Evolutionary conservation across 92 coral and sea anemone genomes (phyloP).

Genomic region (Paragorgia papillata): DNA sequence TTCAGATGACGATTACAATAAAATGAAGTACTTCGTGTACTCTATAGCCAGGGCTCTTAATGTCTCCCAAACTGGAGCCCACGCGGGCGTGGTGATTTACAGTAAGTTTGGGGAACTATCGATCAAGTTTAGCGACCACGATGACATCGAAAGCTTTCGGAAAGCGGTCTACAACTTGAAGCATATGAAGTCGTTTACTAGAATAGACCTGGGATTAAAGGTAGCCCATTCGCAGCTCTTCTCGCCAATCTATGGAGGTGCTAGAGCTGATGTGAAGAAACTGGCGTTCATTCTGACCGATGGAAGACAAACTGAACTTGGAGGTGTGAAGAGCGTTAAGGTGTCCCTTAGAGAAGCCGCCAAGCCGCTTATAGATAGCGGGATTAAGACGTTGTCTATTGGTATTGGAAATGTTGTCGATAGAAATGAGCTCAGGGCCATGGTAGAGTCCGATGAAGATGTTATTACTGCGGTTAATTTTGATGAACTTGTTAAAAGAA

Average conservation of each 20-base stretch:
- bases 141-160: constrained; percentile 8
- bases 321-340: constrained; percentile 48
- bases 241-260: constrained; percentile 27
- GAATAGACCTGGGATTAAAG: constrained; percentile 27
- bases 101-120: constrained; percentile 36
- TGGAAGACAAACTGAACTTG: constrained; percentile 65
- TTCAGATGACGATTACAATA: constrained; percentile 29
- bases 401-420: constrained; percentile 60
- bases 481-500: constrained; percentile 64
- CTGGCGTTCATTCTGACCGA: constrained; percentile 68
- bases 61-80: constrained; percentile 33
- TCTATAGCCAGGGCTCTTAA: constrained; percentile 16
- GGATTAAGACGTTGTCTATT: constrained; percentile 66
- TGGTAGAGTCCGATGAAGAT: constrained; percentile 66
- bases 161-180: constrained; percentile 32
- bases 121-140: constrained; percentile 40
- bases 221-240: constrained; percentile 12
- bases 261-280: constrained; percentile 59
- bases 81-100: constrained; percentile 47
- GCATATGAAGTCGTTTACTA: constrained; percentile 30
- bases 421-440: constrained; percentile 59
- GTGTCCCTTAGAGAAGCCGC: constrained; percentile 59
- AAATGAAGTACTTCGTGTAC: constrained; percentile 52
- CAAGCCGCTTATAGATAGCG: constrained; percentile 58
- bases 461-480: constrained; percentile 61